Percentiles rank a stretch among this genome's conserved stretches.
These are phyloP conservation scores for Rhinoderma darwinii DNA, from an alignment of 2,113 vertebrate genomes.

Conservation along the genomic window DNA sequence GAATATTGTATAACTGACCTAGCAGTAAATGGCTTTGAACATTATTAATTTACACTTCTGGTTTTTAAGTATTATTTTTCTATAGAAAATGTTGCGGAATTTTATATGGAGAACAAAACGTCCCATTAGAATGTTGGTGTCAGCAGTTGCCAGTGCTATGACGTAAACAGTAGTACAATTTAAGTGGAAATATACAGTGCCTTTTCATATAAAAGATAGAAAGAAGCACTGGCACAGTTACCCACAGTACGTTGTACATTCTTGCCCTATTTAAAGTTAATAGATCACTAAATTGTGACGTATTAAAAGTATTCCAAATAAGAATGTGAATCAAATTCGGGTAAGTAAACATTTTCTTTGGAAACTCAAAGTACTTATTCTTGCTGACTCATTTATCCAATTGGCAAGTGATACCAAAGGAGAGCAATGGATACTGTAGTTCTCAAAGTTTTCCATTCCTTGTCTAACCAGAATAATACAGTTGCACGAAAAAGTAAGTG, in stretches of 20 bases:
- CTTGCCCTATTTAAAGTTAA: background rate
- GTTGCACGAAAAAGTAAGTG: too few relatives aligned
- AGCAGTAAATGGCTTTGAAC: background rate
- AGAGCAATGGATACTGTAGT: background rate
- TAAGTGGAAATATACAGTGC: background rate
- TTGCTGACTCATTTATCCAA: conserved; percentile 44
- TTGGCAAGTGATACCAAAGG: conserved; percentile 14
- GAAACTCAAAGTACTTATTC: conserved; percentile 38
- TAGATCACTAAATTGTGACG: conserved; percentile 13
- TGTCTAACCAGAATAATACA: conserved; percentile 5
- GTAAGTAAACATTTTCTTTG: conserved; percentile 38
- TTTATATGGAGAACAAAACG: background rate
- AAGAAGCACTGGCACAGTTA: background rate
- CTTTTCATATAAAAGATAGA: background rate
- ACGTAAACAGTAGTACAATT: background rate
- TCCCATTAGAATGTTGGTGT: conserved; percentile 2
- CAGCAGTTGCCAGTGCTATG: background rate
- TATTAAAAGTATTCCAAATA: background rate
- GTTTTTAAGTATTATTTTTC: background rate
- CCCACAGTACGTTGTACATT: background rate
- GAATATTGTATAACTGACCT: conserved; percentile 15
- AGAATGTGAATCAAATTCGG: background rate
- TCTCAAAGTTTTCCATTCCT: conserved; percentile 33
- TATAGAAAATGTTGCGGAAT: background rate
- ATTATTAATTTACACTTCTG: conserved; percentile 28